phyloP scores from a whole-genome alignment of 2,888 invertebrate genomes.

The Rotaria socialis region DNA sequence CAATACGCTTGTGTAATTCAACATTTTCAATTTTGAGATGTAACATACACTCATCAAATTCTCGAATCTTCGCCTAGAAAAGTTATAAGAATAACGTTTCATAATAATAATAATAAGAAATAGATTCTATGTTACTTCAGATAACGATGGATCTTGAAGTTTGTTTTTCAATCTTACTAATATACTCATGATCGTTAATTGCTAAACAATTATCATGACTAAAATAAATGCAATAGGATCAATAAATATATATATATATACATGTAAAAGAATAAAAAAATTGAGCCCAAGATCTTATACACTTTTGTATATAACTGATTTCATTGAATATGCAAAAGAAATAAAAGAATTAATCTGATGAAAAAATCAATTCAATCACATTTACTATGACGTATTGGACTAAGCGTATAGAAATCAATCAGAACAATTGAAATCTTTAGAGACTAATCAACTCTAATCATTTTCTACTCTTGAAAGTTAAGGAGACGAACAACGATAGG shows the following conservation, averaged over 20 bases:
- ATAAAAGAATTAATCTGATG: background rate
- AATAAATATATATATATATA: background rate
- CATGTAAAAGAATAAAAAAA: too few relatives aligned
- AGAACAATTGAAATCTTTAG: background rate
- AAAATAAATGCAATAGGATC: background rate
- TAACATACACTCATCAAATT: constrained; percentile 26
- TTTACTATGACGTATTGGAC: background rate
- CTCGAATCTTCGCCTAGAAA: background rate
- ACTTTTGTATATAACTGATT: background rate
- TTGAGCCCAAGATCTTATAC: too few relatives aligned
- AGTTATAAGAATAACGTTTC: background rate
- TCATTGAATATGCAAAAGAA: background rate
- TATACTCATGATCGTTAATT: background rate
- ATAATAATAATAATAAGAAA: background rate
- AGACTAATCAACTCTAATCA: constrained; percentile 12
- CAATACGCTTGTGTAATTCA: constrained; percentile 34
- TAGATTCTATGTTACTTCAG: background rate
- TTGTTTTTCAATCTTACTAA: background rate
- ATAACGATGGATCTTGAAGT: background rate
- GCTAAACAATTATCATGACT: background rate
- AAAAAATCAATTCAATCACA: background rate
- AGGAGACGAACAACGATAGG: background rate
- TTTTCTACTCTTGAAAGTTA: background rate
- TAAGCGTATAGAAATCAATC: background rate
- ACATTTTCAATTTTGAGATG: background rate